These are phyloP conservation scores for Idaea aversata DNA, from an alignment of 2,888 invertebrate species.

Conservation along the genomic window DNA sequence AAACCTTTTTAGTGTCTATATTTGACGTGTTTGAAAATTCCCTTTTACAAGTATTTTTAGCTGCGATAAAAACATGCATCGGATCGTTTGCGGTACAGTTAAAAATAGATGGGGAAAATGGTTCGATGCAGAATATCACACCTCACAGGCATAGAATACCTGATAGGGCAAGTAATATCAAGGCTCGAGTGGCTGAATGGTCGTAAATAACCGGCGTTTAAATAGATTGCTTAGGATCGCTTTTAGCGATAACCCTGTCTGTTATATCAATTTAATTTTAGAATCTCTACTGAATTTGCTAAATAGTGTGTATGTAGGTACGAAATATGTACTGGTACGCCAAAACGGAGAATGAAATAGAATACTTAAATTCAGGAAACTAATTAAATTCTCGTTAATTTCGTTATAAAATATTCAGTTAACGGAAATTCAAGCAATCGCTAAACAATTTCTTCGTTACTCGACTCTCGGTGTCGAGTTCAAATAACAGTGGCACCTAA, in stretches of 20 bases:
- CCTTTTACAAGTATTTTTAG: not conserved
- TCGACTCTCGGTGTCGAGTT: not conserved
- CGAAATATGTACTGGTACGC: no score
- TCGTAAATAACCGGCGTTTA: no score
- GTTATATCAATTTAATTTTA: no score
- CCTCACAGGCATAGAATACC: not conserved
- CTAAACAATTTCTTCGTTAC: not conserved
- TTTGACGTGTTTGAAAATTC: not conserved
- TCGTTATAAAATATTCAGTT: not conserved
- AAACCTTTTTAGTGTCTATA: not conserved
- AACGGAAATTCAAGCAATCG: not conserved
- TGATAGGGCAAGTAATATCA: no score
- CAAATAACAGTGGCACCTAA: not conserved
- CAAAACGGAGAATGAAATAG: not conserved
- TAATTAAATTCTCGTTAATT: not conserved
- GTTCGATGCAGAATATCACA: not conserved
- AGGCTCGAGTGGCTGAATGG: no score
- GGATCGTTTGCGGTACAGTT: not conserved
- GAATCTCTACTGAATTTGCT: no score
- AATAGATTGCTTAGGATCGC: no score
- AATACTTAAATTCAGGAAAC: not conserved
- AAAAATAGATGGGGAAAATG: not conserved
- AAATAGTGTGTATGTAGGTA: no score
- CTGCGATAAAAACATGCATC: not conserved
- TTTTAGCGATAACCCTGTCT: no score